Conservation (phyloP, 2,797 vertebrate species). For the Hoplostethus mediterraneus region DNA sequence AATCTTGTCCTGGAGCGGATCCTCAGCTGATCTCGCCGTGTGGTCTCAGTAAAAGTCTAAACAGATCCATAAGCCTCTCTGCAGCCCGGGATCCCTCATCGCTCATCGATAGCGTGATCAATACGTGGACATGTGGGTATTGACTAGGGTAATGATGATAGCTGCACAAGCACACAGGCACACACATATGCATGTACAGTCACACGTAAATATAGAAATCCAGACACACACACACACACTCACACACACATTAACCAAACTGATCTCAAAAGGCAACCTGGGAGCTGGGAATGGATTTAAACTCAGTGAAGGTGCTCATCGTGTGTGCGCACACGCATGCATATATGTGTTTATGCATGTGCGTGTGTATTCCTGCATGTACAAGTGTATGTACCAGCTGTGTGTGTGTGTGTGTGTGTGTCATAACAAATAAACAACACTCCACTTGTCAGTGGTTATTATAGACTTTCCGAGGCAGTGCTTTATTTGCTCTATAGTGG, state of each 20-base stretch:
- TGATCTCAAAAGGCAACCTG: conserved; percentile 51
- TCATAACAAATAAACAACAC: conserved; percentile 72
- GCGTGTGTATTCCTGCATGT: conserved; percentile 13
- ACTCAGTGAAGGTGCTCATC: conserved; percentile 44
- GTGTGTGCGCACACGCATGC: conserved; percentile 9
- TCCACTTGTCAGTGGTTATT: conserved; percentile 68
- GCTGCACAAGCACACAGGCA: conserved; percentile 68
- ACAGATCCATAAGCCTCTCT: conserved; percentile 79
- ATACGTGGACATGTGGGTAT: conserved; percentile 86
- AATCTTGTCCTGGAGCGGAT: conserved; percentile 77
- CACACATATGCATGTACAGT: background rate
- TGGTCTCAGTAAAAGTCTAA: conserved; percentile 84
- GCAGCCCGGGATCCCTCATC: conserved; percentile 82
- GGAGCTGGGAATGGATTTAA: conserved; percentile 50
- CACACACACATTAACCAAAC: conserved; percentile 33
- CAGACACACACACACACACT: conserved; percentile 39
- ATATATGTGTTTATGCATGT: conserved; percentile 1
- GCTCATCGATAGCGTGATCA: conserved; percentile 84
- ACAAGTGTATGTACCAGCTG: conserved; percentile 6
- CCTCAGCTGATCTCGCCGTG: conserved; percentile 79
- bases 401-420: conserved; percentile 29
- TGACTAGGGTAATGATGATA: conserved; percentile 86
- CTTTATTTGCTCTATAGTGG: conserved; percentile 70
- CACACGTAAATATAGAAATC: conserved; percentile 49
- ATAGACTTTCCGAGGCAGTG: conserved; percentile 63